These are phyloP conservation scores for Vidua chalybeata DNA, from an alignment of 2,113 vertebrate genomes.

Conservation along the genomic window DNA sequence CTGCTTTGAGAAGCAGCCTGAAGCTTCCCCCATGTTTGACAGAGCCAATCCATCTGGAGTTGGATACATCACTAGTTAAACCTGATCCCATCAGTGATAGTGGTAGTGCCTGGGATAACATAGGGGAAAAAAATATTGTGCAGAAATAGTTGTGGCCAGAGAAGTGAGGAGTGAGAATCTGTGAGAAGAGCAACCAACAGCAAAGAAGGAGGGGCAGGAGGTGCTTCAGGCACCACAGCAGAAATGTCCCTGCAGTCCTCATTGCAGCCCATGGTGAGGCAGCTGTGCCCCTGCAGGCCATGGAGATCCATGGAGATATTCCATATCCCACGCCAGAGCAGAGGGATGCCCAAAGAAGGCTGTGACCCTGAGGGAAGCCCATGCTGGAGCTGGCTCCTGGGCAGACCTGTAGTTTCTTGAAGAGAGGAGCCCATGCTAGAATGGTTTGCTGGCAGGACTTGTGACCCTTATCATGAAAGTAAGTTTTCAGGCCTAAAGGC, in stretches of 20 bases:
- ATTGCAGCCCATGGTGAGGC: not conserved
- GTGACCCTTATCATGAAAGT: not conserved
- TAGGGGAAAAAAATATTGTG: not conserved
- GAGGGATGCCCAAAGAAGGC: not conserved
- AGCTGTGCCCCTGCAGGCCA: not conserved
- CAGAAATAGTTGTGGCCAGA: not conserved
- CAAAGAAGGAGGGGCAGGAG: not conserved
- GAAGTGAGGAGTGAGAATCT: not conserved
- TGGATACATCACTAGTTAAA: not conserved
- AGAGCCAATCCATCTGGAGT: not conserved
- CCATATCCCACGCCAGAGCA: rapidly evolving
- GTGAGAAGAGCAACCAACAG: not conserved
- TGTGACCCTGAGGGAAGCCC: not conserved
- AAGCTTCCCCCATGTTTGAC: not conserved
- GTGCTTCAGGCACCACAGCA: not conserved
- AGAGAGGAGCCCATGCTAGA: not conserved
- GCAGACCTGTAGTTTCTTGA: not conserved
- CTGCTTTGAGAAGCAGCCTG: not conserved
- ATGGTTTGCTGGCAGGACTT: not conserved
- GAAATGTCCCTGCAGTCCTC: not conserved
- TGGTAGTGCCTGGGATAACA: not conserved
- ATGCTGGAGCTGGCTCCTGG: not conserved
- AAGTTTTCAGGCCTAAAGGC: not conserved
- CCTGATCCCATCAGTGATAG: not conserved
- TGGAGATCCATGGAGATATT: not conserved